phyloP scores from a whole-genome alignment of 1,140 invertebrate genomes.

The Trichonephila clavata region DNA sequence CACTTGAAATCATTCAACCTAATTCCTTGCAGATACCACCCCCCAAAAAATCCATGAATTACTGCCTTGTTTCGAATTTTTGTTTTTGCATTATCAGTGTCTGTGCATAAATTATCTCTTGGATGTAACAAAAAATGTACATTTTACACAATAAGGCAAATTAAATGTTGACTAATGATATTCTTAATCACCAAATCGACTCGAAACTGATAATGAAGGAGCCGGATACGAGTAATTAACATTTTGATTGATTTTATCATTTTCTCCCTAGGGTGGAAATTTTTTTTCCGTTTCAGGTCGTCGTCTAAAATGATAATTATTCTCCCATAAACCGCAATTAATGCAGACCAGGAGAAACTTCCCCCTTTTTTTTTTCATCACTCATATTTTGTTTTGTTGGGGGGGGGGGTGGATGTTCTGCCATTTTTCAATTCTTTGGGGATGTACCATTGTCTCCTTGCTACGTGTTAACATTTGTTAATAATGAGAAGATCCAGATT shows the following conservation, averaged over 20 bases:
- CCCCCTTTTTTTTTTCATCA: neutral
- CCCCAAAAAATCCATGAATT: too few species aligned
- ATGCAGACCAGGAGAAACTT: neutral
- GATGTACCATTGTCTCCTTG: neutral
- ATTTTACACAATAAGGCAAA: slow-evolving; percentile 6
- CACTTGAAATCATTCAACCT: too few species aligned
- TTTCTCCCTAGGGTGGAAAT: neutral
- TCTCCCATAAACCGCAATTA: slow-evolving; percentile 17
- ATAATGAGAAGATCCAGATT: neutral
- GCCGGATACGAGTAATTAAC: neutral
- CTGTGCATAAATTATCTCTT: too few species aligned
- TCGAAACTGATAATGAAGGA: slow-evolving; percentile 10
- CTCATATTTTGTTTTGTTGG: neutral
- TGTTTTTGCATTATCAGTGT: too few species aligned
- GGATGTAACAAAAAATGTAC: neutral
- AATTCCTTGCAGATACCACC: too few species aligned
- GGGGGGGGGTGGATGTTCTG: neutral
- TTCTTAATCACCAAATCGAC: neutral
- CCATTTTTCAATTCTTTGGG: neutral
- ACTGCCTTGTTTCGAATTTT: too few species aligned
- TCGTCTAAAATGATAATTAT: slow-evolving; percentile 14
- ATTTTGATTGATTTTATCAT: slow-evolving; percentile 41
- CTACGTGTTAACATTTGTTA: neutral
- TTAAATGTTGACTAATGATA: slow-evolving; percentile 37
- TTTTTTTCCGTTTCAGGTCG: neutral